phyloP scores from a whole-genome alignment of 2,113 vertebrate genomes.

The Otocyon megalotis region DNA sequence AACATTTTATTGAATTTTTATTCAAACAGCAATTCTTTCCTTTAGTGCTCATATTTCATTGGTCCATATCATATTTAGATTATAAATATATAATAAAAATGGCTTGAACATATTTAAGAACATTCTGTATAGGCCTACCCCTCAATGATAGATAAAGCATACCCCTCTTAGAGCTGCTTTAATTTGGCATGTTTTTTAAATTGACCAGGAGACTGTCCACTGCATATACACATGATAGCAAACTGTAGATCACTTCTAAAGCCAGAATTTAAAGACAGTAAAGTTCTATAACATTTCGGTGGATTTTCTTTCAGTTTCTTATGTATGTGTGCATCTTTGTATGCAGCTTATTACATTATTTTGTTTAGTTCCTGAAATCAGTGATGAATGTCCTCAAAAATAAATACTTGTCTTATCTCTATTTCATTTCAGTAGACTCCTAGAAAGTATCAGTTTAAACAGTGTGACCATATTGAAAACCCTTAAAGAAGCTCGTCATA shows the following conservation, averaged over 20 bases:
- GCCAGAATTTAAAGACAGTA: not conserved
- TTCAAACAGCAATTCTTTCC: not conserved
- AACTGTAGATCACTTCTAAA: not conserved
- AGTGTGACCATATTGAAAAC: not conserved
- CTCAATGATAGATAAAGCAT: not conserved
- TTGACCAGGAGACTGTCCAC: not conserved
- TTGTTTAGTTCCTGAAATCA: not conserved
- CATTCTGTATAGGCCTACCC: not conserved
- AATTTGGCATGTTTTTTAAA: not conserved
- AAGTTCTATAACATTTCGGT: not conserved
- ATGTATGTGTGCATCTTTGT: fast-evolving
- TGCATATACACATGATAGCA: not conserved
- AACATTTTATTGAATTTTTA: slow-evolving; percentile 15
- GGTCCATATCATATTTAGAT: not conserved
- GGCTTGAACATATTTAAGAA: not conserved
- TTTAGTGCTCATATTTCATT: not conserved
- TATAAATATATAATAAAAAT: not conserved
- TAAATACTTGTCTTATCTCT: not conserved
- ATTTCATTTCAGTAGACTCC: not conserved
- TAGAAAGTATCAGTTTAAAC: not conserved
- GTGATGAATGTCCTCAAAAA: not conserved
- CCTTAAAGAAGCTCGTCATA: not conserved
- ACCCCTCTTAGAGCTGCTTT: not conserved
- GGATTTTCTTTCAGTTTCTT: not conserved
- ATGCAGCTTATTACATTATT: not conserved